Base-by-base conservation (phyloP, 2,888 invertebrate genomes). In the Griposia aprilina region DNA sequence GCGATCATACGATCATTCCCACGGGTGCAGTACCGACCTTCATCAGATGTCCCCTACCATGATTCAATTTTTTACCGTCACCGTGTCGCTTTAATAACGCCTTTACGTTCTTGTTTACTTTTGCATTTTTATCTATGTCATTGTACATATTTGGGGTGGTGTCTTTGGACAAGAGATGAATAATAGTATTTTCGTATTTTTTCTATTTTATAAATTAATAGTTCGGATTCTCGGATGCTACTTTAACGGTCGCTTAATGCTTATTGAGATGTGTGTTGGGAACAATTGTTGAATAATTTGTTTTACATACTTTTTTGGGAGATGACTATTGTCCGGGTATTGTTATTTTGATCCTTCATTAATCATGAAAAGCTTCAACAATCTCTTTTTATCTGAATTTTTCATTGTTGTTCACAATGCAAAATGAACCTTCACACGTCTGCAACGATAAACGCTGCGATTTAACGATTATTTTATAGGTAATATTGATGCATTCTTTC, bases 41-140 rank as follows among this genome's bases (percentile, higher is more conserved):
- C 88, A 87, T 90, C 85, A 87, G 82, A 78, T 86, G 88, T 90
- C 92, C 92, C 92, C 90, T 90, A 88, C 88, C 84, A 87, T 74
- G 83, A 84, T 89, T 84, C 83, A 83, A 87, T 94, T 94, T 94
- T 94, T 93, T 92, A 93, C 88, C 90, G 78, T 88, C 90, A 78
- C 85, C 86, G 93, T 94, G 93, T 95, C 94, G 91, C 89, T 95
- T 94, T 96, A 95, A 96, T 95, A 95, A 96, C 91, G 89, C 91
- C 91, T 92, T 91, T 92, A 88, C 90, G 91, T 93, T 92, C 92
- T 84, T 96, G 95, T 96, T 96, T 96, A 96, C 94, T 94, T 90
- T 94, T 94, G 92, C 92, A 90, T 93, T 92, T 93, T 95, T 95
- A 94, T 96, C 94, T 94, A 92, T 93, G 90, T 91, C 93, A 92